Conservation (phyloP, 2,888 invertebrate species). For the Bellardia pandia region DNA sequence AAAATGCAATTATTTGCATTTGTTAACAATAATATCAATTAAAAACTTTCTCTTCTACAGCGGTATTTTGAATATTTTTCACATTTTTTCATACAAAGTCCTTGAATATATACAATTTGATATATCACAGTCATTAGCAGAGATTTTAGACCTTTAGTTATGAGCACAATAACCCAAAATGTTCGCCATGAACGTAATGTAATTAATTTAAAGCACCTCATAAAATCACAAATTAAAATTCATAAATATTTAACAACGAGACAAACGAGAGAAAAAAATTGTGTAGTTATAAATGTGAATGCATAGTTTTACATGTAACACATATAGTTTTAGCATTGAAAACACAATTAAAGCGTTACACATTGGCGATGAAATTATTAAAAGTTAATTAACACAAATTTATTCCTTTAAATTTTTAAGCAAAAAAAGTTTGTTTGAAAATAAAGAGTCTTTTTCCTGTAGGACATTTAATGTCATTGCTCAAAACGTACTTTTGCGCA, state of each 20-base stretch:
- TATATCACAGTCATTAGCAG: conserved; percentile 46
- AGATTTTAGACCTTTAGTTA: conserved; percentile 23
- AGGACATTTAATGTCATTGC: too few species aligned
- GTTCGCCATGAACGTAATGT: conserved; percentile 59
- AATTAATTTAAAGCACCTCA: conserved; percentile 73
- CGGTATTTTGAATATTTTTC: background rate
- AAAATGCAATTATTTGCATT: background rate
- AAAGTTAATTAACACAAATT: too few species aligned
- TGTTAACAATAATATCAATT: conserved; percentile 23
- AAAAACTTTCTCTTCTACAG: conserved; percentile 52
- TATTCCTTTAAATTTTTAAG: too few species aligned
- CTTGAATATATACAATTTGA: conserved; percentile 33
- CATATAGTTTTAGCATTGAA: background rate
- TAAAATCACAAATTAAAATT: conserved; percentile 66
- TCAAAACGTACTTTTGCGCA: too few species aligned
- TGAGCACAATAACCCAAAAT: conserved; percentile 30
- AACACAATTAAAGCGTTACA: conserved; percentile 4
- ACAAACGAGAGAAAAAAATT: background rate
- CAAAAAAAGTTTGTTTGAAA: too few species aligned
- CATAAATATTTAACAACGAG: conserved; percentile 37
- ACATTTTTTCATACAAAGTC: conserved; percentile 43
- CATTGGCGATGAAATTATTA: background rate
- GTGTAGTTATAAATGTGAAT: background rate
- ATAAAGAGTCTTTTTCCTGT: too few species aligned
- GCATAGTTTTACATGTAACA: background rate